Base-by-base conservation (phyloP, 2,797 vertebrate genomes). In the Avahi laniger region DNA sequence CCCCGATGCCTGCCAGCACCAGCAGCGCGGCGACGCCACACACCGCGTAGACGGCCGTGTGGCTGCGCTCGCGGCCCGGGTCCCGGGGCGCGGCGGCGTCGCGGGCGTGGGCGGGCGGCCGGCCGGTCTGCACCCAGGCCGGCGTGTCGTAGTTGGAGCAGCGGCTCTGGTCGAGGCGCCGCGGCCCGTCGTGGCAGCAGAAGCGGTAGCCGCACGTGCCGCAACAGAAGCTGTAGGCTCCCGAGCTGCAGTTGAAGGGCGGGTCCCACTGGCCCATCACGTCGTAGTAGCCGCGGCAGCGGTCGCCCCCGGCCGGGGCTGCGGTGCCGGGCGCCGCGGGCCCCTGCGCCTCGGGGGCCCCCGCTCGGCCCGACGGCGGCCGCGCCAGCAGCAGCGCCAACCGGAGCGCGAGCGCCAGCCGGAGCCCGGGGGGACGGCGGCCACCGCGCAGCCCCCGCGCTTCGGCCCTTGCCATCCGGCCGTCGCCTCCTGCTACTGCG, bases 251-350 rank as follows among this genome's bases (percentile, higher is more conserved):
- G 98, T 99, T 99, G 98, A 99, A 99, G 4, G 99, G 99, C 2
- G 99, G 99, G 97, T 99, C 99, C 99, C 99, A 99, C 94, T 99
- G 99, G 78, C 99, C 99, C 99, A 99, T 99, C 97, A 99, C 99
- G 73, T 99, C 99, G 75, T 99, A 99, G 98, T 99, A 99, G 89
- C 99, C 99, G 97, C 99, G 98, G 98, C 99, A 99, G 85, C 99
- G 99, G 97, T 99, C 99, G 0, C 98, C 98, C 0, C 97, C 90
- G 1, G 97, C 30, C 22, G 48, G 72, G 79, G 98, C 98, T 14
- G 96, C 96, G 2, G 97, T 96, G 43, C 93, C 94, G 0, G 97
- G 86, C 14, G 90, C 93, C 85, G 97, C 97, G 18, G 93, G 80
- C 70, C 94, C 96, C 91, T 35, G 91, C 1, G 78, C 92, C 79